Evolutionary conservation across 2,113 vertebrate species (phyloP), one percentile per base, ranked within the genome.

Genomic region (Paramormyrops kingsleyae): DNA sequence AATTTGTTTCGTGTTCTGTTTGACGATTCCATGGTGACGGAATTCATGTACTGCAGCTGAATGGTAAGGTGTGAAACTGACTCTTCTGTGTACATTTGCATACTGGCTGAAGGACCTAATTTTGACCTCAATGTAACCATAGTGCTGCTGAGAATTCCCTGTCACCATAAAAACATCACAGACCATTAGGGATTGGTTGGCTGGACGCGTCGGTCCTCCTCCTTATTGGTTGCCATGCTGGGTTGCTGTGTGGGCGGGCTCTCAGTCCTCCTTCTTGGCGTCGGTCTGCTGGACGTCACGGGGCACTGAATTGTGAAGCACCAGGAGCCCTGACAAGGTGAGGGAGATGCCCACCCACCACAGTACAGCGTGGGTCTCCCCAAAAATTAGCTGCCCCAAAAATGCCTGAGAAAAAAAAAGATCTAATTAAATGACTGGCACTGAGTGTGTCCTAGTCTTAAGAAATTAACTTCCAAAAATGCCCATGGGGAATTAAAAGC

Each of bases 331-430:
- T 0, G 96, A 96, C 53, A 99, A 94, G 0, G 94, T 97, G 91
- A 98, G 24, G n/a, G 95, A 83, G 2, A 98, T 96, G 9, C 98
- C 98, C 0, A 96, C 90, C 98, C 98, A 99, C 97, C 98, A 99
- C 83, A 98, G 91, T 17, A 93, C 87, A 0, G 94, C 94, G 89
- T 97, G 97, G 0, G 91, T 96, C 95, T 99, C 98, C 89, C 96
- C 94, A 0, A 98, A 99, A 19, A 99, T 94, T 90, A 97, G 5
- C 77, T 95, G 95, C 89, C 97, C 98, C 91, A 99, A 94, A 88
- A 97, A 62, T 24, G 97, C 97, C 98, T 99, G 94, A 0, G 93
- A 52, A 91, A 90, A 83, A 49, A 24, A 1, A 56, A 8, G 19
- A 49, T 88, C 3, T 89, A 83, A 27, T 21, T 6, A 42, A 50